Conservation (phyloP, 1,140 invertebrate genomes). For the Prorops nasuta region DNA sequence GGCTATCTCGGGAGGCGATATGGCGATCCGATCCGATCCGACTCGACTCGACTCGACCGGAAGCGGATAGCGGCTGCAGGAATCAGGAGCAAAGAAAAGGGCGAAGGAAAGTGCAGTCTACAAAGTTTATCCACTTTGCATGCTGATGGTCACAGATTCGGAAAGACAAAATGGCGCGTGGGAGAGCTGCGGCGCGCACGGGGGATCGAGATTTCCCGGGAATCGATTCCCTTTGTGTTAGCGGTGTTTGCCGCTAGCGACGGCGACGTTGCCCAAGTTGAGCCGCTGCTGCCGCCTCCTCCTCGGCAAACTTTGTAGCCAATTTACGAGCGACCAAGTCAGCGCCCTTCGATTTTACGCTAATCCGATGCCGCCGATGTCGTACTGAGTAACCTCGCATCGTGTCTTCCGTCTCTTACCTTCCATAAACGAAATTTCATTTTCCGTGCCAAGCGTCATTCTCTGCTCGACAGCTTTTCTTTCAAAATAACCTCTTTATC, state of each 20-base stretch:
- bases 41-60: too few relatives aligned
- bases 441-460: slow-evolving; percentile 23
- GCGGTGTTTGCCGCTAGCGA: too few relatives aligned
- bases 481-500: slow-evolving; percentile 22
- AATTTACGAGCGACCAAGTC: slow-evolving; percentile 44
- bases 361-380: slow-evolving; percentile 40
- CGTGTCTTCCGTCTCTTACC: too few relatives aligned
- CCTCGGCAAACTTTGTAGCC: slow-evolving; percentile 43
- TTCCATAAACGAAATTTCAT: slow-evolving; percentile 35
- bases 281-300: slow-evolving; percentile 17
- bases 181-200: slow-evolving; percentile 10
- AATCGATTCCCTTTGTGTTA: slow-evolving; percentile 41
- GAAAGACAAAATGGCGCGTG: slow-evolving; percentile 40
- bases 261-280: slow-evolving; percentile 4
- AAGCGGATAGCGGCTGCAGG: slow-evolving; percentile 18
- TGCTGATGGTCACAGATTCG: slow-evolving; percentile 45
- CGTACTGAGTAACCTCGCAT: slow-evolving; percentile 25
- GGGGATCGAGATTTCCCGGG: slow-evolving; percentile 35
- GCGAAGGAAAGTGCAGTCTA: slow-evolving; percentile 34
- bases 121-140: slow-evolving; percentile 47
- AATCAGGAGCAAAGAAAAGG: slow-evolving; percentile 35
- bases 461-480: slow-evolving; percentile 17
- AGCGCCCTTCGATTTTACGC: slow-evolving; percentile 44
- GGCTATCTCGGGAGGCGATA: too few relatives aligned
- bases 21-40: too few relatives aligned